phyloP scores from a whole-genome alignment of 2,888 invertebrate genomes.

The Petrolisthes manimaculis region DNA sequence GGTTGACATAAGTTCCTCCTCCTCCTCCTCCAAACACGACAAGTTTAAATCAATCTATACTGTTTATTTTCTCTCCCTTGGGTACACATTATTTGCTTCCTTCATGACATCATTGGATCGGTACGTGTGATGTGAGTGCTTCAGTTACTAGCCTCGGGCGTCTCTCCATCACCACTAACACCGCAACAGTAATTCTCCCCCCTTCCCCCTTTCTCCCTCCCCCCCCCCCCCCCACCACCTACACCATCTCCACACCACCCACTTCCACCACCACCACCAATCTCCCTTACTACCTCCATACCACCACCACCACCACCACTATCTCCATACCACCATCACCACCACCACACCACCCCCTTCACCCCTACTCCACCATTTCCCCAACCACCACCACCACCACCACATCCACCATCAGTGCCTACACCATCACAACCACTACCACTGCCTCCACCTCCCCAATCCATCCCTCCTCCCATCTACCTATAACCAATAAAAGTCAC shows the following conservation, averaged over 20 bases:
- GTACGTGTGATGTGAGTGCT: not conserved
- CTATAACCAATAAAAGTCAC: not conserved
- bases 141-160: not conserved
- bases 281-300: not conserved
- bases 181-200: not conserved
- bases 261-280: not conserved
- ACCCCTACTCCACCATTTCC: not conserved
- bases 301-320: not conserved
- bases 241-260: not conserved
- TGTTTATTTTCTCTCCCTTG: no score
- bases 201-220: not conserved
- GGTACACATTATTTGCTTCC: no score
- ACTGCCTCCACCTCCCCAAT: not conserved
- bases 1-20: no score
- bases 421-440: not conserved
- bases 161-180: not conserved
- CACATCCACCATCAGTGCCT: not conserved
- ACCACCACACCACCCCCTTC: not conserved
- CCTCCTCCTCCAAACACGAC: no score
- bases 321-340: no score
- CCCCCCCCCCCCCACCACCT: not conserved
- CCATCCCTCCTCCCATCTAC: not conserved
- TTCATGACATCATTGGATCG: no score
- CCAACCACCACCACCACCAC: not conserved
- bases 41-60: no score